Base-by-base conservation (phyloP, 2,888 invertebrate genomes). In the Stenodera caucasica region DNA sequence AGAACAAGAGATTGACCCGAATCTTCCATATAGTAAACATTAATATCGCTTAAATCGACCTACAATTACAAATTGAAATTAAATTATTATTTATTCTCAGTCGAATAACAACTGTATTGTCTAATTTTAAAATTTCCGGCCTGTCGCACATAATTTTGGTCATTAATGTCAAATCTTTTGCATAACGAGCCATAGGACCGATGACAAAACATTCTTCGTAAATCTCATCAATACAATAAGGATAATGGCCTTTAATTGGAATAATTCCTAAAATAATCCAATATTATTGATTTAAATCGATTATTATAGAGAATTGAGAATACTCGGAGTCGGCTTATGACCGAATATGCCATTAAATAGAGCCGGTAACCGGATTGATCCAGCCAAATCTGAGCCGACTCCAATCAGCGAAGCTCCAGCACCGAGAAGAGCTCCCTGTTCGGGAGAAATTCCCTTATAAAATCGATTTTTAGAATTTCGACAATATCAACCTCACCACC, bases 281-380 rank as follows among this genome's bases (percentile, higher is more conserved):
- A 32, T 2, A 18, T 21, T 40, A 15, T 8, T 4, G 21, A 18
- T 40, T 14, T 4, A 7, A 11, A 37, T 15, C 2, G 11, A 21
- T 12, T 1, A 18, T 18, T 1, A 3, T 87, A 88, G 11, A 4
- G 11, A 56, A 56, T 49, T 21, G 35, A 56, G 52, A 65, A 82
- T 76, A 85, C 91, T 86, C 4, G 88, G 84, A 45, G 91, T 89
- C 2, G 94, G 90, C 74, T 94, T 94, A 78, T 94, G 93, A 0
- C 94, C 95, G 79, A 91, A 95, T 35, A 96, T 82, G 0, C 96
- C 95, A 80, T 90, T 92, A 79, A 90, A 94, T 67, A 90, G 85
- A n/a, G 90, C 85, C 0, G 96, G 96, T 75, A 95, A 82, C 26
- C 96, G 85, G 69, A 95, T 92, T 55, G 94, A 94, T 53, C 96